Evolutionary conservation across 1,140 invertebrate species (phyloP), one percentile per base, ranked within the genome.

Genomic region (Polyergus mexicanus): DNA sequence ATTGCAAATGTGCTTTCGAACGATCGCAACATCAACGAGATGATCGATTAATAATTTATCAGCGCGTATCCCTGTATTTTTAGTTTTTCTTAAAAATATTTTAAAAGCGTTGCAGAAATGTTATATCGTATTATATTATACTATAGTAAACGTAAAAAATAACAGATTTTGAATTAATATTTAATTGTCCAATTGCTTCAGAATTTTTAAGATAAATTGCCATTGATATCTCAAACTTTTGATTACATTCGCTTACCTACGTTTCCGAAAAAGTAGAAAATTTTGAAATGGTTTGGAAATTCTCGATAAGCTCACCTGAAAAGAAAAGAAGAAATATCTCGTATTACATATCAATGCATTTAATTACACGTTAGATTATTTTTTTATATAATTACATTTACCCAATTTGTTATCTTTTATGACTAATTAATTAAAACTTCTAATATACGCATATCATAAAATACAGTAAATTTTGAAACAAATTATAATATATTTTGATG

Each of bases 1-100:
- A 90, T 65, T 44, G 71, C 84, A 51, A 77, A 90, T 91, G 87
- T 91, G 88, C 91, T 90, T 89, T 83, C 90, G 71, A 92, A 76
- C 89, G 91, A 90, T 89, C 91, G 92, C 87, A 89, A 58, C 71
- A 44, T 80, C 65, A 56, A 84, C 77, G 35, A 69, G 54, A 16
- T 32, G 78, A 65, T 77, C 25, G 81, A 0, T 44, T 54, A 32
- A 16, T 56, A 65, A 76, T 84, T 84, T 84, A 76, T 77, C 28
- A 28, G 25, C 11, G 28, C 16, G n/a, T 68, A 2, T 28, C 22
- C 0, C 41, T 16, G 47, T 71, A 56, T 38, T 84, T 63, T 51
- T 13, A 38, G 13, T 63, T 58, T 63, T 41, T 5, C 8, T 35
- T 65, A 11, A 65, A 35, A 65, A 41, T 25, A 35, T 76, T 84